Conservation (phyloP, 2,113 vertebrate species). For the Neogale vison region DNA sequence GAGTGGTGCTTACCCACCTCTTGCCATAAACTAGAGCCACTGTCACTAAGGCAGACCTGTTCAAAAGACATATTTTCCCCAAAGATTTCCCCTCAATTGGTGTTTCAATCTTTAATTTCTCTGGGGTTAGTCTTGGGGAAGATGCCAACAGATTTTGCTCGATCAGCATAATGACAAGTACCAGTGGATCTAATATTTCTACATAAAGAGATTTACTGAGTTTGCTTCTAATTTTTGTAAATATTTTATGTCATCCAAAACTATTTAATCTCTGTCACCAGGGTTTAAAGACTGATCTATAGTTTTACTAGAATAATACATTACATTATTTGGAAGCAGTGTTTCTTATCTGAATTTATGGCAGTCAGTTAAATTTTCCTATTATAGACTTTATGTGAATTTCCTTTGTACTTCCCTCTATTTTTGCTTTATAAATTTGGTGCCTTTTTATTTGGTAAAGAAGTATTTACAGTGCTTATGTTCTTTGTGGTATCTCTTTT, state of each 20-base stretch:
- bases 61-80: neutral
- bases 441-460: slow-evolving; percentile 5
- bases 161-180: slow-evolving; percentile 9
- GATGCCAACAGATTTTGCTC: neutral
- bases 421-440: slow-evolving; percentile 35
- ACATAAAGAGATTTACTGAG: slow-evolving; percentile 7
- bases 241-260: slow-evolving; percentile 45
- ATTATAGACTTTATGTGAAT: neutral
- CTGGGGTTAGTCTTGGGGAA: neutral
- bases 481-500: neutral
- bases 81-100: neutral
- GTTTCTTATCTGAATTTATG: slow-evolving; percentile 21
- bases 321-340: neutral
- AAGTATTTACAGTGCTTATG: neutral
- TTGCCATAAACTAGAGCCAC: neutral
- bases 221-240: slow-evolving; percentile 37
- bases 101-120: neutral
- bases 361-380: neutral
- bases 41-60: neutral
- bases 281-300: neutral
- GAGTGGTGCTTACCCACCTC: neutral
- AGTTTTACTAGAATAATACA: neutral
- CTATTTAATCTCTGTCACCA: slow-evolving; percentile 48
- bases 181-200: neutral
- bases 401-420: neutral